These are phyloP conservation scores for Pachyrhynchus sulphureomaculatus DNA, from an alignment of 1,140 invertebrate species.

Conservation along the genomic window DNA sequence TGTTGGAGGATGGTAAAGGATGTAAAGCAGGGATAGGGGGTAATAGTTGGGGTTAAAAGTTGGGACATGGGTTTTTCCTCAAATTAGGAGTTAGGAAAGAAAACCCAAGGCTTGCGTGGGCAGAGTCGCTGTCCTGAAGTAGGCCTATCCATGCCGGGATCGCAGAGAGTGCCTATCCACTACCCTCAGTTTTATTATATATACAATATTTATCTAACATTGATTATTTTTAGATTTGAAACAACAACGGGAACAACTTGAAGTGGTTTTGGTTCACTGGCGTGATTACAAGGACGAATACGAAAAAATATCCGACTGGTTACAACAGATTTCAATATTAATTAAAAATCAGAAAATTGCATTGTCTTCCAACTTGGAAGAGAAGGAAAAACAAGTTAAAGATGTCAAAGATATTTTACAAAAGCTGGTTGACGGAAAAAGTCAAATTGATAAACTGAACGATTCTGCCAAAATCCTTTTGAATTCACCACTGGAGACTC, in stretches of 20 bases:
- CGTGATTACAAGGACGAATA: constrained; percentile 91
- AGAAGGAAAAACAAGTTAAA: constrained; percentile 83
- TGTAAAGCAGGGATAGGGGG: no score
- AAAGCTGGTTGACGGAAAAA: constrained; percentile 75
- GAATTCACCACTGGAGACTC: constrained; percentile 84
- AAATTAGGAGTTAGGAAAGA: no score
- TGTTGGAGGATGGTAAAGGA: no score
- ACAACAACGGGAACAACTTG: constrained; percentile 80
- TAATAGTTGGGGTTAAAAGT: no score
- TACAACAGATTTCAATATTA: constrained; percentile 90
- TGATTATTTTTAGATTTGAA: constrained; percentile 79
- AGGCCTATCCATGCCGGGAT: no score
- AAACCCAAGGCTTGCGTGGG: no score
- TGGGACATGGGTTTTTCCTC: no score
- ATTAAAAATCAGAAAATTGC: constrained; percentile 89
- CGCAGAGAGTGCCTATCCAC: no score
- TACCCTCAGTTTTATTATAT: no score
- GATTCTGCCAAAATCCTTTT: constrained; percentile 72
- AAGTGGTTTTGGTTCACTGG: constrained; percentile 80
- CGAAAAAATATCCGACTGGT: constrained; percentile 87
- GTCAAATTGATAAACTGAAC: constrained; percentile 83
- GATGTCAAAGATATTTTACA: constrained; percentile 77
- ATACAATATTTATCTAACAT: no score
- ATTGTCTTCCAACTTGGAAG: constrained; percentile 75
- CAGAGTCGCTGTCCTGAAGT: no score